Percentiles rank a stretch among this genome's conserved stretches.
These are phyloP conservation scores for Chloropsis cyanopogon DNA, from an alignment of 2,113 vertebrate species.

Conservation along the genomic window DNA sequence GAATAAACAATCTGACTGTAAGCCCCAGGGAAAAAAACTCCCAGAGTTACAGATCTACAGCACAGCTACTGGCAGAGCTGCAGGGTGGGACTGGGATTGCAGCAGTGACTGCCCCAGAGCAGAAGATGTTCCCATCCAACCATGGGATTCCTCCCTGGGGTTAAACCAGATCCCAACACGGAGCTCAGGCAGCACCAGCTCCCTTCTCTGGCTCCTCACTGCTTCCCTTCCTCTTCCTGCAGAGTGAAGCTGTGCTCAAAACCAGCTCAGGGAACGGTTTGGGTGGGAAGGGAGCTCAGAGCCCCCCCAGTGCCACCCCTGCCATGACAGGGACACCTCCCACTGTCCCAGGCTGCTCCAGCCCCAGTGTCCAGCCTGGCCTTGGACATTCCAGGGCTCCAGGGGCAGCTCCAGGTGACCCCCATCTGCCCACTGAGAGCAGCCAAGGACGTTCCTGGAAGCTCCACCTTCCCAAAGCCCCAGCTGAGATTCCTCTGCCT, in stretches of 20 bases:
- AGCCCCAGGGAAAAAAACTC: not conserved
- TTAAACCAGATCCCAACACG: not conserved
- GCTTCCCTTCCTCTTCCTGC: not conserved
- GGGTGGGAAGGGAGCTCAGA: not conserved
- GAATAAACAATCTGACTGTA: not conserved
- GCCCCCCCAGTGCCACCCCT: not conserved
- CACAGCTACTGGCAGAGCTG: not conserved
- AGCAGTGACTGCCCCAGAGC: not conserved
- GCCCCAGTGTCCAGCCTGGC: not conserved
- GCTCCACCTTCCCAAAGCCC: not conserved
- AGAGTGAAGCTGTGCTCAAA: not conserved
- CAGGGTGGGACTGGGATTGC: not conserved
- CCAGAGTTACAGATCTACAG: not conserved
- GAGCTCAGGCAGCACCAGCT: rapidly evolving
- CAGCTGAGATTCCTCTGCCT: not conserved
- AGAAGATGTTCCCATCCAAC: not conserved
- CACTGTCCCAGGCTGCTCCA: not conserved
- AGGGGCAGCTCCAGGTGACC: not conserved
- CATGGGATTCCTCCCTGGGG: not conserved
- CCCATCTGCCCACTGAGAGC: not conserved
- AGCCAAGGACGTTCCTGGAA: not conserved
- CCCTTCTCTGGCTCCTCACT: not conserved
- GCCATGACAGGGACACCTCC: not conserved
- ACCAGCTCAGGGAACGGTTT: not conserved
- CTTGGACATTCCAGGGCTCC: not conserved